Evolutionary conservation across 2,113 vertebrate genomes (phyloP), one percentile per base, ranked within the genome.

Genomic region (Tychaedon coryphoeus): DNA sequence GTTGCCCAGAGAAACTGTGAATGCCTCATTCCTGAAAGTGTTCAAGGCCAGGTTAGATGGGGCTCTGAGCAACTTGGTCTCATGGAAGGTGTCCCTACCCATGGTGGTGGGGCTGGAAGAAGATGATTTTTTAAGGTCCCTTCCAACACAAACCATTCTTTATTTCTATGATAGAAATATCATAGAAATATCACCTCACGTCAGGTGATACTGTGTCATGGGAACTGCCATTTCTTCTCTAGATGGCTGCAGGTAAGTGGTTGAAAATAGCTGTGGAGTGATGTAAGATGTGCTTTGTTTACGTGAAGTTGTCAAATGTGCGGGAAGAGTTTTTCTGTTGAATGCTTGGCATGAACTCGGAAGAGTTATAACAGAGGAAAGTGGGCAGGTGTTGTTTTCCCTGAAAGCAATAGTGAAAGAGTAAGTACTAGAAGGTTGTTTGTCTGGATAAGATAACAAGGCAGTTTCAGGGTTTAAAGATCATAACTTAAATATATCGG

Each of bases 381-480:
- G 36, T 43, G 42, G 53, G 43, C 3, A 54, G 51, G 38, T 88
- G n/a, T 6, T 95, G 34, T 85, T 91, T 94, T 82, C 58, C 50
- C 71, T 93, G 85, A 57, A 95, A 95, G 58, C 31, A 60, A 8
- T 74, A 65, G 51, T 66, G 81, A 85, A 92, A 90, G 43, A 93
- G 19, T 65, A 92, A 93, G 70, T 54, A 74, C 51, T 88, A n/a
- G 12, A 60, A 79, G 45, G 56, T 86, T 93, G 45, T 85, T 92
- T 96, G 34, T 86, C 86, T 92, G 54, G 15, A 58, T 80, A 29
- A 75, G 69, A 51, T 93, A 83, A 83, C 64, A 66, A 86, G 62
- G 72, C 57, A 88, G 25, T 95, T 88, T 96, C 54, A 73, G 38
- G 25, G 36, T 86, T 95, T 92, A 75, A 76, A 76, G 83, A 80